Conservation (phyloP, 2,797 vertebrate genomes). For the Scarus forsteni region DNA sequence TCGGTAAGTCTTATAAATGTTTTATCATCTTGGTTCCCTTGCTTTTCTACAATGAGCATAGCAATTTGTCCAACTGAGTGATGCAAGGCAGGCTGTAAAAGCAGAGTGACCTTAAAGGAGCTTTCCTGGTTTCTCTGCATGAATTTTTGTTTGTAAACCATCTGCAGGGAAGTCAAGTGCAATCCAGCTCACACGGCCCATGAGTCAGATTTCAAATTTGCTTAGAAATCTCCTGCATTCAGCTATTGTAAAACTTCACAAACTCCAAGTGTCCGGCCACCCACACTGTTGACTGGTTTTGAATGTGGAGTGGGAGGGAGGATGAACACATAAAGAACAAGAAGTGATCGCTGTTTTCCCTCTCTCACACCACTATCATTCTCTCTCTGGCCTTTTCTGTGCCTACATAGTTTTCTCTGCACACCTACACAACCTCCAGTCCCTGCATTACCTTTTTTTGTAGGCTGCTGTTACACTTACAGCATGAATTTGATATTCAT, state of each 20-base stretch:
- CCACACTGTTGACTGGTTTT: constrained; percentile 56
- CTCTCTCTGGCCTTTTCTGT: constrained; percentile 33
- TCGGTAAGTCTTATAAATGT: constrained; percentile 88
- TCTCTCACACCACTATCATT: constrained; percentile 30
- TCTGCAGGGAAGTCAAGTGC: constrained; percentile 4
- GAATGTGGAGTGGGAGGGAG: constrained; percentile 53
- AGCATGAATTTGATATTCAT: constrained; percentile 20
- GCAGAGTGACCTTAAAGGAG: neutral
- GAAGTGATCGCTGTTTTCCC: constrained; percentile 32
- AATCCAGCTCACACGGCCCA: constrained; percentile 14
- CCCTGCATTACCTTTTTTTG: constrained; percentile 10
- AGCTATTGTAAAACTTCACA: constrained; percentile 54
- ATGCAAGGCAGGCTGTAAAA: constrained; percentile 1
- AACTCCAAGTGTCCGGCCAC: constrained; percentile 58
- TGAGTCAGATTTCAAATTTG: constrained; percentile 21
- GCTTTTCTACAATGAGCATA: neutral
- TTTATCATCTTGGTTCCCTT: neutral
- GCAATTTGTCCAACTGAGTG: constrained; percentile 12
- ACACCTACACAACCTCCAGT: constrained; percentile 34
- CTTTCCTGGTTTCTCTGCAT: constrained; percentile 20
- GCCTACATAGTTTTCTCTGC: constrained; percentile 35
- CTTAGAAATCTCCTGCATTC: constrained; percentile 38
- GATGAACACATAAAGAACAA: constrained; percentile 55
- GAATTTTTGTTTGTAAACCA: constrained; percentile 7
- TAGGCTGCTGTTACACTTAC: constrained; percentile 25